Evolutionary conservation across 1,140 invertebrate species (phyloP).

Genomic region (Drosophila watanabei): DNA sequence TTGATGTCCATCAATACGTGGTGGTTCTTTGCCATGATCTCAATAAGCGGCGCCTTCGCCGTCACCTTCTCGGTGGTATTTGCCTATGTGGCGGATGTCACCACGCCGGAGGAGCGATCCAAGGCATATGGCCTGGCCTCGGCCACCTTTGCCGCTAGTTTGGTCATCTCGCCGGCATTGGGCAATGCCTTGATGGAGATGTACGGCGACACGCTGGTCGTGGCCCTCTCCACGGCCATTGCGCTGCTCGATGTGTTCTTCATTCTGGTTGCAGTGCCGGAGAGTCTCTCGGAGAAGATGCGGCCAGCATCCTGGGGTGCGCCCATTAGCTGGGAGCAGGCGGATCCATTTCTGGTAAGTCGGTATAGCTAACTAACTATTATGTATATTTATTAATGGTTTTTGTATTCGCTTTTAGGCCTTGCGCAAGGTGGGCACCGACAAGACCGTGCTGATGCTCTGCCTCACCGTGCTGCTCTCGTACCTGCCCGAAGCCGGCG

Average conservation of each 20-base stretch:
- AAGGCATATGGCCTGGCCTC: slow-evolving; percentile 98
- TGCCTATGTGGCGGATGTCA: slow-evolving; percentile 99
- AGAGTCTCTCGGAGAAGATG: slow-evolving; percentile 98
- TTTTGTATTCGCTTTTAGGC: slow-evolving; percentile 86
- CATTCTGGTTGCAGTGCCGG: slow-evolving; percentile 98
- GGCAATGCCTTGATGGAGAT: slow-evolving; percentile 96
- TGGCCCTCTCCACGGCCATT: slow-evolving; percentile 97
- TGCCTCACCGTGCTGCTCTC: slow-evolving; percentile 99
- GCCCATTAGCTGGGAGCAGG: slow-evolving; percentile 97
- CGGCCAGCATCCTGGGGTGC: slow-evolving; percentile 92
- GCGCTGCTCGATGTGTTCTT: slow-evolving; percentile 99
- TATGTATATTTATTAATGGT: background rate
- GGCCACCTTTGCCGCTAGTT: slow-evolving; percentile 99
- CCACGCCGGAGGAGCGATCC: slow-evolving; percentile 97
- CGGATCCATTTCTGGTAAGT: slow-evolving; percentile 96
- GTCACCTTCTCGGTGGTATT: slow-evolving; percentile 99
- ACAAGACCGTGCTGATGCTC: slow-evolving; percentile 97
- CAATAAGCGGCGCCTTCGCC: slow-evolving; percentile 98
- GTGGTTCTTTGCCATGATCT: slow-evolving; percentile 99
- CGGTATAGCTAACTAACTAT: background rate
- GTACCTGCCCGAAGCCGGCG: slow-evolving; percentile 99
- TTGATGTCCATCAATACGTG: slow-evolving; percentile 99
- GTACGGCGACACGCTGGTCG: slow-evolving; percentile 97
- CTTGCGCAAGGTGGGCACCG: slow-evolving; percentile 97
- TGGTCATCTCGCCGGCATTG: slow-evolving; percentile 98